Conservation (phyloP, 2,113 vertebrate genomes). For the Cervus canadensis region DNA sequence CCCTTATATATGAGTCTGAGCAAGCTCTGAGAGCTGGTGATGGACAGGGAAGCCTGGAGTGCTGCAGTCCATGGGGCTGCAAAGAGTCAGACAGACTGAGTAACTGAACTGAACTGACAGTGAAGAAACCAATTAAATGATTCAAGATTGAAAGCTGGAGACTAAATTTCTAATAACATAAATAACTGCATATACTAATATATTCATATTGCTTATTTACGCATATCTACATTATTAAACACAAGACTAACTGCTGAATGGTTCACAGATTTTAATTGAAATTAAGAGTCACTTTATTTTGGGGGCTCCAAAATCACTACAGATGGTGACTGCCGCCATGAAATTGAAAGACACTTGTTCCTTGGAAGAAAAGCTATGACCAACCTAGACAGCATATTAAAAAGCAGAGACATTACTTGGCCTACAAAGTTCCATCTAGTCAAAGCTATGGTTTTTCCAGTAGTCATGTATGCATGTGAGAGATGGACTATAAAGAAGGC, state of each 20-base stretch:
- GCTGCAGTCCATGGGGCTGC: neutral
- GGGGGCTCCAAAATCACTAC: neutral
- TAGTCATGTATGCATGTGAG: neutral
- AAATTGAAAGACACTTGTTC: neutral
- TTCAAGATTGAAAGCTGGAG: slow-evolving; percentile 9
- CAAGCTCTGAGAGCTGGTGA: neutral
- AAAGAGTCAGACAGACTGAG: neutral
- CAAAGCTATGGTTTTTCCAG: neutral
- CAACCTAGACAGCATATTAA: neutral
- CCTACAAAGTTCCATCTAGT: neutral
- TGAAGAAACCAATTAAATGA: neutral
- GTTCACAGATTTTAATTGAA: neutral
- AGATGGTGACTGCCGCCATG: neutral
- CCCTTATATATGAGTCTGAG: neutral
- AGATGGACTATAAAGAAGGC: neutral
- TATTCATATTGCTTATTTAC: neutral
- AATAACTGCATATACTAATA: neutral
- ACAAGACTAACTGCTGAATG: neutral
- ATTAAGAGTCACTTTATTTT: neutral
- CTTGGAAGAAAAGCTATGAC: neutral
- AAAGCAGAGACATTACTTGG: neutral
- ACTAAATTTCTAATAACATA: neutral
- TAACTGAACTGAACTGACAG: neutral
- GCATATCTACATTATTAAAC: neutral
- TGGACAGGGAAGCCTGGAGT: neutral